Base-by-base conservation (phyloP, 2,888 invertebrate species). In the Sabatieria punctata region DNA sequence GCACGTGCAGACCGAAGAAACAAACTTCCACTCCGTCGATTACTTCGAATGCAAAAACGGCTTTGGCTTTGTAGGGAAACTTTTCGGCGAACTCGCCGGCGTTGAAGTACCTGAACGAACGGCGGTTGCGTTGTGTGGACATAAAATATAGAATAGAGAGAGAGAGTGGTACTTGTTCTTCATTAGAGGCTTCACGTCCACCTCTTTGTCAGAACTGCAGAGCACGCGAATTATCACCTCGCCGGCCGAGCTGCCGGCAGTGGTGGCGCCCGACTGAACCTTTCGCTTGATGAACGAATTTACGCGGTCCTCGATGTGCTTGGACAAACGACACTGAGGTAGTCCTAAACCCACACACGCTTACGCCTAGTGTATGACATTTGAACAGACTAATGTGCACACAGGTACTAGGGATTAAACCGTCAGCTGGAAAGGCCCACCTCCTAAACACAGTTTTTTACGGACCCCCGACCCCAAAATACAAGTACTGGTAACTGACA, bases 1-100 rank as follows among this genome's bases (percentile, higher is more conserved):
- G 97, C 22, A 99, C 97, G 69, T 99, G 97, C 86, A 99, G 93
- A 54, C 97, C 97, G 71, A 99, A 99, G 75, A 99, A 95, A 72
- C 95, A 97, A 13, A 97, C 89, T 70, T 99, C 97, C 39, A 83
- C 81, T 41, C 95, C 95, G 66, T 97, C 93, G 47, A 97, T 84
- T 65, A 97, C 93, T 71, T 99, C 95, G 71, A 97, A 99, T 47
- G 97, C 97, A 74, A 97, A 99, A 56, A 99, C 73, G 13, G 97
- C 95, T 73, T 99, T 99, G 53, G 97, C 89, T 56, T 89, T 75
- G 70, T 93, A 97, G 6, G 95, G 93, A 72, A 95, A 97, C 65
- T 85, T 85, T 6, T 82, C 77, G 51, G 78, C 76, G 70, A 95
- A 77, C 63, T 89, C 88, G 48, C 82, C 80, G 22, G 76, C n/a